Base-by-base conservation (phyloP, 2,113 vertebrate genomes). In the Dicerorhinus sumatrensis region DNA sequence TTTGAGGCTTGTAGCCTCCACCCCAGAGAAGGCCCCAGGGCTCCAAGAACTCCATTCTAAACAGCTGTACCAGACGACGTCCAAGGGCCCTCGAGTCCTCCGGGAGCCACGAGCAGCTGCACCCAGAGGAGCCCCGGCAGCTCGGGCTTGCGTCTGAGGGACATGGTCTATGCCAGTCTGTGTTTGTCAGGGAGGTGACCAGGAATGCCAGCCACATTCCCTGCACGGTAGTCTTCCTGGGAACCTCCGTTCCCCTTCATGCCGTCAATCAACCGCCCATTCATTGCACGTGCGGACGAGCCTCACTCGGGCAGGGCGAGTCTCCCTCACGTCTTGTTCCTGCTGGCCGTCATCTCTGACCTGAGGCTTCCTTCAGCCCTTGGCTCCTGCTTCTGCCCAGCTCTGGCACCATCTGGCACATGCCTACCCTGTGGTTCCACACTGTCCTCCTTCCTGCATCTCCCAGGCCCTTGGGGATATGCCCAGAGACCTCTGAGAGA, bases 151-250 rank as follows among this genome's bases (percentile, higher is more conserved):
- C 2, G 1, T 21, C 4, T 11, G 46, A 63, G n/a, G 88, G 31
- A n/a, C 36, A 0, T 1, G 0, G 2, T 21, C 94, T 60, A 23
- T 8, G 2, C 1, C 0, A 3, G 17, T 10, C 6, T 0, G 2
- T 11, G 10, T 29, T 7, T 13, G 42, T 16, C 12, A 17, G 36
- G 42, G 36, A 21, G 63, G 51, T 60, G 62, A 42, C 16, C 12
- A 8, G 25, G 20, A 48, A 14, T 1, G 20, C 31, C 51, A 13
- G 48, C 5, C 23, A 4, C 51, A 31, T 13, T 60, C 36, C 12
- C 2, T 48, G 48, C 48, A 12, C 48, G 8, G 48, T 1, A 11
- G 10, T 48, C 48, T 48, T 48, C 48, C 48, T 48, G 8, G 1
- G 20, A 20, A 25, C 33, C 27, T 14, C 29, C 10, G 0, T 1